A percentile compares a stretch with the other conserved stretches of the same genome.
phyloP scores from a whole-genome alignment of 1,140 invertebrate genomes.

The Mizuhopecten yessoensis region DNA sequence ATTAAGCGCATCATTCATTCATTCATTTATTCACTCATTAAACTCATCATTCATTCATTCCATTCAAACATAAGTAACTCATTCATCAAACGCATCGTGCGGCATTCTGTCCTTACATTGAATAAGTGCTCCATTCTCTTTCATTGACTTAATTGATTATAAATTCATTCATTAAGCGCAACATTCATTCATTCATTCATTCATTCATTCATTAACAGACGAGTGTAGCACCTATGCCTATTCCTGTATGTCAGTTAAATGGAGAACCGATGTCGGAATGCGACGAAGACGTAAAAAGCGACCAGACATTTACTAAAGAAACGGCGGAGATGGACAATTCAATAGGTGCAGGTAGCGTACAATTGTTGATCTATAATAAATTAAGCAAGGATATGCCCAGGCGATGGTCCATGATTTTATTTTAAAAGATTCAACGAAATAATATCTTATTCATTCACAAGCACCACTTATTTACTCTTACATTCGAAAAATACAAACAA shows the following conservation, averaged over 20 bases:
- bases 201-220: neutral
- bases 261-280: neutral
- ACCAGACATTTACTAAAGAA: neutral
- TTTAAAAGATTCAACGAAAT: too few relatives aligned
- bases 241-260: conserved; percentile 9
- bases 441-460: too few relatives aligned
- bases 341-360: neutral
- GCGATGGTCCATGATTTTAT: too few relatives aligned
- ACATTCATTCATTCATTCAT: conserved; percentile 10
- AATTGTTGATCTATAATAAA: too few relatives aligned
- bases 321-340: neutral
- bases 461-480: too few relatives aligned
- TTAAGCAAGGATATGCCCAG: too few relatives aligned
- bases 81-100: too few relatives aligned
- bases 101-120: too few relatives aligned
- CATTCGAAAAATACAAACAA: too few relatives aligned
- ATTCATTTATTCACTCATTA: neutral
- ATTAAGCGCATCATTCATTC: too few relatives aligned
- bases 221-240: conserved; percentile 31
- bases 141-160: neutral
- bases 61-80: too few relatives aligned
- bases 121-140: neutral
- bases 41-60: neutral
- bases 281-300: neutral
- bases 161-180: neutral